phyloP scores from a whole-genome alignment of 2,888 invertebrate species.

The Ptilodon capucinus region DNA sequence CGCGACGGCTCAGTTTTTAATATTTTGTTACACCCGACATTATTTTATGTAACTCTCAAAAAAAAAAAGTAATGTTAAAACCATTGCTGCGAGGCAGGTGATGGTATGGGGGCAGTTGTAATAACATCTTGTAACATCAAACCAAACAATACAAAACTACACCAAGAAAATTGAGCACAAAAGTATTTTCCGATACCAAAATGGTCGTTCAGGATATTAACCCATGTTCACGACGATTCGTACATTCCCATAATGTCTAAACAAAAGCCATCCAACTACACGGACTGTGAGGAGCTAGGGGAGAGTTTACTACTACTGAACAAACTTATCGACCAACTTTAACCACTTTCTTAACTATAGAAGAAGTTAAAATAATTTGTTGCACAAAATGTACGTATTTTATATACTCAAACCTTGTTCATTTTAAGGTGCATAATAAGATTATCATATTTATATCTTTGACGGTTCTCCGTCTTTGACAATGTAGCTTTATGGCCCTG shows the following conservation, averaged over 20 bases:
- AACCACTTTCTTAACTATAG: conserved; percentile 26
- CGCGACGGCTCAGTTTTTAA: too few relatives aligned
- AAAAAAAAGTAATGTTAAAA: too few relatives aligned
- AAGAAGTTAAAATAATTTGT: conserved; percentile 28
- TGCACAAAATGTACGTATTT: too few relatives aligned
- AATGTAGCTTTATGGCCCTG: too few relatives aligned
- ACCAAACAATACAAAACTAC: neutral
- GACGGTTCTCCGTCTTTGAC: too few relatives aligned
- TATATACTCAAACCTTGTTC: too few relatives aligned
- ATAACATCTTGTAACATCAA: neutral
- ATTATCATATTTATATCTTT: too few relatives aligned
- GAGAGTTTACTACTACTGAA: conserved; percentile 50
- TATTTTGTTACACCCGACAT: too few relatives aligned
- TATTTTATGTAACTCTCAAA: too few relatives aligned
- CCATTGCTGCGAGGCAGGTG: too few relatives aligned
- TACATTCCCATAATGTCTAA: conserved; percentile 67
- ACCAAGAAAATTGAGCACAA: neutral
- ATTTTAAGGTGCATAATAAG: too few relatives aligned
- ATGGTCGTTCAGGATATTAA: conserved; percentile 45
- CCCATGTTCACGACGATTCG: conserved; percentile 58
- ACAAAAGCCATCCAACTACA: conserved; percentile 43
- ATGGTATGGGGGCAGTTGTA: neutral
- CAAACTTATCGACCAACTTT: conserved; percentile 62
- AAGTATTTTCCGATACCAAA: conserved; percentile 31
- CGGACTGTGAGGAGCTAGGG: conserved; percentile 35